Evolutionary conservation across 2,888 invertebrate species (phyloP).

Genomic region (Helicoverpa assulta): DNA sequence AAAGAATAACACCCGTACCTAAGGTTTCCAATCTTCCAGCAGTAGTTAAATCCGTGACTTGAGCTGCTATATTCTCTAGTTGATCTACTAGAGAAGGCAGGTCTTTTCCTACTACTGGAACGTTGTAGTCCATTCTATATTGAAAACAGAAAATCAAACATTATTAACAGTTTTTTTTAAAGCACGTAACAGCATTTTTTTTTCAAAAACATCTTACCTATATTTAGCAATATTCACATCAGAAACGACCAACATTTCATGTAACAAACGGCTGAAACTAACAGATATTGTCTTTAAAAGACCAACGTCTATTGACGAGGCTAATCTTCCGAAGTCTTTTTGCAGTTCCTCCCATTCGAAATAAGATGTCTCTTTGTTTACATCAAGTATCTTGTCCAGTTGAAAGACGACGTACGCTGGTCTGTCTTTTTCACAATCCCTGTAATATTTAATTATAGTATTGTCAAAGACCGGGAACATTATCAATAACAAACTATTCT

Average conservation of each 20-base stretch:
- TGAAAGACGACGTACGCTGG: slow-evolving; percentile 94
- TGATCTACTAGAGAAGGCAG: slow-evolving; percentile 92
- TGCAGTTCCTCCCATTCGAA: slow-evolving; percentile 91
- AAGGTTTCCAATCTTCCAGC: slow-evolving; percentile 94
- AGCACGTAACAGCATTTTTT: too few relatives aligned
- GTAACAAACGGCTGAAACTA: slow-evolving; percentile 89
- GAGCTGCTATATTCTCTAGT: slow-evolving; percentile 91
- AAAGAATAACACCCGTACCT: slow-evolving; percentile 72
- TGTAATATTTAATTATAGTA: slow-evolving; percentile 73
- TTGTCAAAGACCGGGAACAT: too few relatives aligned
- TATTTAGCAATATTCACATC: slow-evolving; percentile 91
- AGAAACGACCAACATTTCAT: slow-evolving; percentile 89
- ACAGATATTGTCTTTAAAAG: slow-evolving; percentile 89
- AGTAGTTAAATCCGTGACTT: slow-evolving; percentile 92
- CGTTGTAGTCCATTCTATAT: slow-evolving; percentile 89
- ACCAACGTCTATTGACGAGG: slow-evolving; percentile 89
- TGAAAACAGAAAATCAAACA: not conserved
- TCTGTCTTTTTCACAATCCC: slow-evolving; percentile 93
- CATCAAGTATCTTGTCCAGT: slow-evolving; percentile 92
- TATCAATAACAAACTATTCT: too few relatives aligned
- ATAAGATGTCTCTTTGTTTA: slow-evolving; percentile 92
- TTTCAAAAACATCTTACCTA: slow-evolving; percentile 73
- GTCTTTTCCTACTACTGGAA: slow-evolving; percentile 91
- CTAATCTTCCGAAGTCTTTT: slow-evolving; percentile 87
- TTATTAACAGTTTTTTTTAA: too few relatives aligned